A percentile compares a stretch with the other conserved stretches of the same genome.
These are phyloP conservation scores for Semicossyphus pulcher DNA, from an alignment of 2,113 vertebrate species.

Conservation along the genomic window DNA sequence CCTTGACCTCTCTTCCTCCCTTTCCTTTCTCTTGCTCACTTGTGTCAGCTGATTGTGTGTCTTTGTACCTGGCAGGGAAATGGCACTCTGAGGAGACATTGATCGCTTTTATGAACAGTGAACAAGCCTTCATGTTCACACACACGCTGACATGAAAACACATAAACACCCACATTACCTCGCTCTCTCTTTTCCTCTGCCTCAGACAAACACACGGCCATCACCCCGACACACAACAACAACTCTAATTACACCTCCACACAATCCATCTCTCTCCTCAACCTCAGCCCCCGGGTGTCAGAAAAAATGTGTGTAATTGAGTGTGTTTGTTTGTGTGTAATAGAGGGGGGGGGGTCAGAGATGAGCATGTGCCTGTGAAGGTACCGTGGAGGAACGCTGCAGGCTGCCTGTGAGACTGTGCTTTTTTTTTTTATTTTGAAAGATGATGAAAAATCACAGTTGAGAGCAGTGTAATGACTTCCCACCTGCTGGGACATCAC, in stretches of 20 bases:
- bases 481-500: constrained; percentile 27
- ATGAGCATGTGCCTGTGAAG: constrained; percentile 31
- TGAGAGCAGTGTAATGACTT: constrained; percentile 53
- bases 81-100: constrained; percentile 39
- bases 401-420: constrained; percentile 27
- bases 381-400: constrained; percentile 29
- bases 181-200: constrained; percentile 5
- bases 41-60: constrained; percentile 27
- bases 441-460: constrained; percentile 56
- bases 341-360: constrained; percentile 29
- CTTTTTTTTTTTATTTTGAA: constrained; percentile 47
- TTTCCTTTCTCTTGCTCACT: not conserved
- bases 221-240: constrained; percentile 3
- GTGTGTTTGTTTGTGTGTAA: constrained; percentile 25
- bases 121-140: constrained; percentile 1
- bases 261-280: constrained; percentile 24
- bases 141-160: not conserved
- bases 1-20: not conserved
- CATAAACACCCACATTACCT: not conserved
- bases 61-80: constrained; percentile 28
- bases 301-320: not conserved
- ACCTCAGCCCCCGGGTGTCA: constrained; percentile 31
- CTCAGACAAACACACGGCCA: constrained; percentile 20
- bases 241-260: constrained; percentile 47
- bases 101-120: constrained; percentile 45